Conservation (phyloP, 2,888 invertebrate genomes). For the Caradrina clavipalpis region DNA sequence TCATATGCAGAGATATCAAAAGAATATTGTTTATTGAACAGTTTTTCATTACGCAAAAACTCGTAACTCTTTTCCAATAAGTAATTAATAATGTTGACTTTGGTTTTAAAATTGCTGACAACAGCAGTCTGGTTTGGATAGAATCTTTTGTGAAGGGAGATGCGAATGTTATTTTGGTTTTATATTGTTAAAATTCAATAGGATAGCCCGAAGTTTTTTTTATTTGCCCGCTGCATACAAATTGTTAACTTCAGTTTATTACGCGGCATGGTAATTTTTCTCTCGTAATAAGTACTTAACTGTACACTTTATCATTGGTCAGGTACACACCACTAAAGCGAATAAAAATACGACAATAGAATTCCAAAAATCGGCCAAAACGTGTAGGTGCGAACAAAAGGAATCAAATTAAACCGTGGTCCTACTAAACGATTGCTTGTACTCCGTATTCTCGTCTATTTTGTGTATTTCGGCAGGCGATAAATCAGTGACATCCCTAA, state of each 20-base stretch:
- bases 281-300: slow-evolving; percentile 5
- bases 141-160: slow-evolving; percentile 1
- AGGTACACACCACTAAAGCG: slow-evolving; percentile 11
- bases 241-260: neutral
- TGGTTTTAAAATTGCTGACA: slow-evolving; percentile 6
- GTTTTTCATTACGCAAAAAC: slow-evolving; percentile 20
- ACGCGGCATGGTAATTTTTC: neutral
- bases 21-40: slow-evolving; percentile 57
- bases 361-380: slow-evolving; percentile 33
- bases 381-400: slow-evolving; percentile 41
- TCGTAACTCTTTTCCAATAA: slow-evolving; percentile 24
- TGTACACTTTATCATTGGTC: slow-evolving; percentile 25
- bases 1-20: slow-evolving; percentile 58
- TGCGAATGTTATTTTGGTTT: slow-evolving; percentile 8
- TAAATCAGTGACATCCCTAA: slow-evolving; percentile 77
- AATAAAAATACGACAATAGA: slow-evolving; percentile 43
- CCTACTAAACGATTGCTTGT: slow-evolving; percentile 51
- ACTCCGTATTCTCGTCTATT: slow-evolving; percentile 40
- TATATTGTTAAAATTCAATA: neutral
- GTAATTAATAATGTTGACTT: slow-evolving; percentile 9
- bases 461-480: slow-evolving; percentile 64
- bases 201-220: neutral
- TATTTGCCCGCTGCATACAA: neutral
- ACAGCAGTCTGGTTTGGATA: neutral
- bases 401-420: slow-evolving; percentile 51